phyloP scores from a whole-genome alignment of 1,140 invertebrate species.

The Mycetomoellerius zeteki region DNA sequence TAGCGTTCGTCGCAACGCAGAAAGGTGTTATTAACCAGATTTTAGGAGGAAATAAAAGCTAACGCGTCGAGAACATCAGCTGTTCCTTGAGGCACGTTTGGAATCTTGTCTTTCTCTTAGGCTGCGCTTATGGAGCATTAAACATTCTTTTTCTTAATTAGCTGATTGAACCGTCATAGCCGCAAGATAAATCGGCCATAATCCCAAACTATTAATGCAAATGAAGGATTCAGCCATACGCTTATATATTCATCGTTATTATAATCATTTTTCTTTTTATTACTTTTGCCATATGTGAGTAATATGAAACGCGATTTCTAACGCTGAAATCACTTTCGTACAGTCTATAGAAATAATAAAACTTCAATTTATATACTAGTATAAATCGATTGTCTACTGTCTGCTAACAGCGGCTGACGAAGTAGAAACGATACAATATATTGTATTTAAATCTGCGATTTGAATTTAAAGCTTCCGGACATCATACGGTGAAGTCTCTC shows the following conservation, averaged over 20 bases:
- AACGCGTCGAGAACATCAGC: slow-evolving; percentile 1
- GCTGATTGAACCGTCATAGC: slow-evolving; percentile 23
- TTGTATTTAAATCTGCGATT: slow-evolving; percentile 16
- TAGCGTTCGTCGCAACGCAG: background rate
- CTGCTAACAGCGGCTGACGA: background rate
- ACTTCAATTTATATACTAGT: background rate
- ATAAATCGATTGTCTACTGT: slow-evolving; percentile 11
- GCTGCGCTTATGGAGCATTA: slow-evolving; percentile 25
- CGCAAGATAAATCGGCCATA: slow-evolving; percentile 34
- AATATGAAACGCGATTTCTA: slow-evolving; percentile 16
- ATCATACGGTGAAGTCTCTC: background rate
- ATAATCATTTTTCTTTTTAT: slow-evolving; percentile 17
- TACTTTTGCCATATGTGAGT: background rate
- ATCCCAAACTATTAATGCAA: slow-evolving; percentile 41
- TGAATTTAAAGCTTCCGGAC: slow-evolving; percentile 4
- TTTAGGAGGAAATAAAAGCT: slow-evolving; percentile 37
- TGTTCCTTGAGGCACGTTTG: background rate
- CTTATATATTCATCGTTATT: background rate
- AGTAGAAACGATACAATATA: background rate
- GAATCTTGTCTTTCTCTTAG: background rate
- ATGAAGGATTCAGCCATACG: slow-evolving; percentile 5
- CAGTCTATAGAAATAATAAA: background rate
- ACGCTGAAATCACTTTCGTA: background rate
- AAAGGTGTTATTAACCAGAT: slow-evolving; percentile 35
- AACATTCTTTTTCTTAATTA: slow-evolving; percentile 47